phyloP scores from a whole-genome alignment of 2,797 vertebrate genomes.

The Xenopus petersii region DNA sequence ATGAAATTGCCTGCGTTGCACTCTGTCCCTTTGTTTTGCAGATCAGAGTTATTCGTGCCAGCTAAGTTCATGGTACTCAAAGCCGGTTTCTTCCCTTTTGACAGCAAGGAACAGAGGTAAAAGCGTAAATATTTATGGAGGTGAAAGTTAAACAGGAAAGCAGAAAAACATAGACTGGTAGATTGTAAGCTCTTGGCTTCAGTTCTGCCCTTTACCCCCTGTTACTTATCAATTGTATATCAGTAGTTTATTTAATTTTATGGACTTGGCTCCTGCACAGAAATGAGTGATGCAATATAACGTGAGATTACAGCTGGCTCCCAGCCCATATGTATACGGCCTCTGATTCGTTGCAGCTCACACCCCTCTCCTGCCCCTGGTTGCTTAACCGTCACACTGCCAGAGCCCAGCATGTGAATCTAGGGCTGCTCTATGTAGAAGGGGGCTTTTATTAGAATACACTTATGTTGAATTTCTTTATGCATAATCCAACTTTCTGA shows the following conservation, averaged over 20 bases:
- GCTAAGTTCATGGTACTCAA: neutral
- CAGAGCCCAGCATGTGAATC: too few relatives aligned
- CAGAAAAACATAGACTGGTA: neutral
- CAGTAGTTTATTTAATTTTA: too few relatives aligned
- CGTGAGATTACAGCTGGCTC: neutral
- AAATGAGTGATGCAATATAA: conserved; percentile 5
- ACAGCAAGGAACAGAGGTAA: neutral
- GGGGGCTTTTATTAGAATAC: too few relatives aligned
- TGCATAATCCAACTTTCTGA: too few relatives aligned
- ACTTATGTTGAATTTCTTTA: too few relatives aligned
- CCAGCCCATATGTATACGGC: neutral
- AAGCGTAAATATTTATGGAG: neutral
- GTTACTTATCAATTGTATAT: too few relatives aligned
- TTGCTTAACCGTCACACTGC: neutral
- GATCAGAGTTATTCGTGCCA: neutral
- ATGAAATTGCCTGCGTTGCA: neutral
- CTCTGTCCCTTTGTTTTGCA: neutral
- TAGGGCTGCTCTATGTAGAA: too few relatives aligned
- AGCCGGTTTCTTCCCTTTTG: neutral
- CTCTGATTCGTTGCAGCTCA: neutral
- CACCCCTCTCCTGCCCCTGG: neutral
- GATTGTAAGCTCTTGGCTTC: neutral
- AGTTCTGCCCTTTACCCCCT: too few relatives aligned
- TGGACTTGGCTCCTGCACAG: too few relatives aligned
- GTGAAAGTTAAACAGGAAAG: neutral